Conservation (phyloP, 2,113 vertebrate genomes). For the Athene noctua region DNA sequence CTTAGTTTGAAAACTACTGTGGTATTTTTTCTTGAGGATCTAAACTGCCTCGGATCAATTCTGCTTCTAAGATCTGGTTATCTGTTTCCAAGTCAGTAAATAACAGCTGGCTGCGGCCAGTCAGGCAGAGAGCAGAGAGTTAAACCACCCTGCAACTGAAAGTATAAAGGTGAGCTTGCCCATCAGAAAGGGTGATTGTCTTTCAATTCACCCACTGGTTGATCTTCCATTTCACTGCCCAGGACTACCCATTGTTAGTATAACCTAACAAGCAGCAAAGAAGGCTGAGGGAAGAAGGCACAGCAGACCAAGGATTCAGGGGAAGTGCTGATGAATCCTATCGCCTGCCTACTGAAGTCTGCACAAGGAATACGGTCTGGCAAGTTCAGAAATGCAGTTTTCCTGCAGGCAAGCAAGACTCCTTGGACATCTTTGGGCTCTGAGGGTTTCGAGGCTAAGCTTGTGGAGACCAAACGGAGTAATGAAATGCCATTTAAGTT, state of each 20-base stretch:
- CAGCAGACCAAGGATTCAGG: background rate
- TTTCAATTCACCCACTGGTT: background rate
- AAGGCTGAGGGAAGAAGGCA: background rate
- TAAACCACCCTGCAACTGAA: background rate
- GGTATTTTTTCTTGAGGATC: background rate
- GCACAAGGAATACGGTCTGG: background rate
- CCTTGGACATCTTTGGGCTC: background rate
- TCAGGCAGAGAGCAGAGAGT: background rate
- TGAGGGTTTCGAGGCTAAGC: background rate
- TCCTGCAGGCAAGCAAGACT: background rate
- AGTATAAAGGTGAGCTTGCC: background rate
- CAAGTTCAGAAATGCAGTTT: background rate
- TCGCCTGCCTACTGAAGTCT: background rate
- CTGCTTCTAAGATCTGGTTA: background rate
- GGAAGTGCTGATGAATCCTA: background rate
- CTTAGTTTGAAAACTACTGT: background rate
- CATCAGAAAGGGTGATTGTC: background rate
- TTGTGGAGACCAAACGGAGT: background rate
- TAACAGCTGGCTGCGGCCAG: background rate
- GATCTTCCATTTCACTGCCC: background rate
- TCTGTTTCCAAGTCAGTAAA: background rate
- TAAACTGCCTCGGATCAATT: background rate
- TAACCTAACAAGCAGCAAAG: background rate
- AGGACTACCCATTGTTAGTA: background rate
- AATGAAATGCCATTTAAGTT: background rate